These are phyloP conservation scores for Lepilemur ruficaudatus DNA, from an alignment of 2,797 vertebrate species.

Conservation along the genomic window DNA sequence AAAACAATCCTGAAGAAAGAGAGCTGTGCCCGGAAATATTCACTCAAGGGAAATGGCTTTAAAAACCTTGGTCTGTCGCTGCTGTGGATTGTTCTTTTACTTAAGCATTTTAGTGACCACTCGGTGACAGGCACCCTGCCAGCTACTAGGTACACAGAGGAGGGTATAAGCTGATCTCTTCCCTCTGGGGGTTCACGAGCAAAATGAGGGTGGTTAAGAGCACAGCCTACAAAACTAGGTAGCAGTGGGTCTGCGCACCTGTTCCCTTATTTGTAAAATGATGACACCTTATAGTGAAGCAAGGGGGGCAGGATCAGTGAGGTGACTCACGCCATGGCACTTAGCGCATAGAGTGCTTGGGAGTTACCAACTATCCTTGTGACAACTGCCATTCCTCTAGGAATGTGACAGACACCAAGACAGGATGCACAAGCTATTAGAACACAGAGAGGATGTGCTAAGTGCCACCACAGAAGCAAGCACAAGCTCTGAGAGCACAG, in stretches of 20 bases:
- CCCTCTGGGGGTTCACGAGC: background rate
- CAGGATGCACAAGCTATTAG: background rate
- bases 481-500: background rate
- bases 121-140: background rate
- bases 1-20: constrained; percentile 24
- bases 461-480: background rate
- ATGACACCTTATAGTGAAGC: background rate
- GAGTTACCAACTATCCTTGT: background rate
- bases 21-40: background rate
- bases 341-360: background rate
- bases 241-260: background rate
- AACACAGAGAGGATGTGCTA: background rate
- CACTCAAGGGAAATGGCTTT: background rate
- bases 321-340: background rate
- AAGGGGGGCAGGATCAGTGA: background rate
- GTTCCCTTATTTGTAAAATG: background rate
- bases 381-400: background rate
- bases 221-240: background rate
- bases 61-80: background rate
- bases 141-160: background rate
- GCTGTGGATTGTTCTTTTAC: background rate
- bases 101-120: background rate
- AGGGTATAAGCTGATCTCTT: background rate
- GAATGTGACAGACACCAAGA: background rate
- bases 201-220: background rate